A percentile compares a stretch with the other conserved stretches of the same genome.
Evolutionary conservation across 1,140 invertebrate genomes (phyloP).

Genomic region (Kradibia gibbosae): DNA sequence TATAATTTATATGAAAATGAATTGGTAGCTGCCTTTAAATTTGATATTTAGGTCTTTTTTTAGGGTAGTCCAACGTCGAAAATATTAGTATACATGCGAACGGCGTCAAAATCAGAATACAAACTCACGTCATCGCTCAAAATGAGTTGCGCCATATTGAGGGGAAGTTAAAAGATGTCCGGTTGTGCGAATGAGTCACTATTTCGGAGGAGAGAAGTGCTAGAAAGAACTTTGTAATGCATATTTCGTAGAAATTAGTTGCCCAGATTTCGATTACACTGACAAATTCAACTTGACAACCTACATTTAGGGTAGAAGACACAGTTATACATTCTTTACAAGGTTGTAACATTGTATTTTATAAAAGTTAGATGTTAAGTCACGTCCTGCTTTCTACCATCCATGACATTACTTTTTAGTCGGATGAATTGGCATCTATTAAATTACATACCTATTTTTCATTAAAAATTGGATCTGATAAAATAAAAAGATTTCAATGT

Average conservation of each 20-base stretch:
- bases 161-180: not conserved
- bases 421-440: not conserved
- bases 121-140: constrained; percentile 30
- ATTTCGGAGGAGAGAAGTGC: not conserved
- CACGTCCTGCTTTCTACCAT: not conserved
- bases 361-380: not conserved
- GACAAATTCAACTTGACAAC: not conserved
- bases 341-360: not conserved
- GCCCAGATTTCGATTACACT: not conserved
- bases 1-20: not conserved
- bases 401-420: not conserved
- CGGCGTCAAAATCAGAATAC: not conserved
- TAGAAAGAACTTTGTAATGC: not conserved
- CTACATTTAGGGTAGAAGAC: not conserved
- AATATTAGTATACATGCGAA: not conserved
- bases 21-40: not conserved
- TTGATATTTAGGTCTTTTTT: not conserved
- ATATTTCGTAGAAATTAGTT: not conserved
- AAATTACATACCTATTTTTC: not conserved
- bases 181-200: constrained; percentile 13
- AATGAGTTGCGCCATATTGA: not conserved
- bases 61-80: not conserved
- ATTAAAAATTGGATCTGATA: not conserved
- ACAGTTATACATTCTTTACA: not conserved
- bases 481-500: not conserved